These are phyloP conservation scores for Rhadinocentrus ornatus DNA, from an alignment of 2,797 vertebrate genomes.

Conservation along the genomic window DNA sequence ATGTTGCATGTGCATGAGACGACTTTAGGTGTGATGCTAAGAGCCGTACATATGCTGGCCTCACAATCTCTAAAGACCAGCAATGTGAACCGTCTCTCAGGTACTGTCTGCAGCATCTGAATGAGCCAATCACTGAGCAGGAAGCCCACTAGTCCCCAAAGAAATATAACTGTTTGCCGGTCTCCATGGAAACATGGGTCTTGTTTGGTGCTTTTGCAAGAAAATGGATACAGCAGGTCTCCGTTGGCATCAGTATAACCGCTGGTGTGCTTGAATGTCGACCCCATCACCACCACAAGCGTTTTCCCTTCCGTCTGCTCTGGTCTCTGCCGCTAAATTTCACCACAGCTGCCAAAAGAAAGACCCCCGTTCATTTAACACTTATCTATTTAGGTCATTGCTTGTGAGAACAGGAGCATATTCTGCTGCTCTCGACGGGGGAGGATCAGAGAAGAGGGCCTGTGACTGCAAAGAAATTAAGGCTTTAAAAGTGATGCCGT, in stretches of 20 bases:
- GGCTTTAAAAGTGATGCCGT: conserved; percentile 72
- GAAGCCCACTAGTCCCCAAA: conserved; percentile 58
- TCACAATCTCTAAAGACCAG: conserved; percentile 31
- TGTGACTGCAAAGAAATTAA: conserved; percentile 72
- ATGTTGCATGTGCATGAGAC: not conserved
- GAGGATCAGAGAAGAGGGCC: conserved; percentile 51
- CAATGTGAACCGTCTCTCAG: conserved; percentile 44
- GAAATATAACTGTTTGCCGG: conserved; percentile 68
- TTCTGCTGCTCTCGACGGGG: conserved; percentile 56
- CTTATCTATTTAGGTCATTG: conserved; percentile 79
- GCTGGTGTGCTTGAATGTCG: conserved; percentile 29
- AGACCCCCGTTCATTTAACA: conserved; percentile 56
- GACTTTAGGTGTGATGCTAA: conserved; percentile 22
- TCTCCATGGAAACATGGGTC: conserved; percentile 73
- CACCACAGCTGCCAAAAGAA: conserved; percentile 48
- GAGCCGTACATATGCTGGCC: conserved; percentile 18
- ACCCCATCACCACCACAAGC: conserved; percentile 17
- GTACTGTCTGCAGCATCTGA: conserved; percentile 55
- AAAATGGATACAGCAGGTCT: conserved; percentile 51
- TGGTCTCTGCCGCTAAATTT: conserved; percentile 52
- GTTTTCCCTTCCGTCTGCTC: conserved; percentile 18
- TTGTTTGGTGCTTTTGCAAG: conserved; percentile 60
- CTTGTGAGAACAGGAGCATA: conserved; percentile 61
- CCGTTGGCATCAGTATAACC: conserved; percentile 24
- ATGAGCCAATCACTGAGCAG: conserved; percentile 65